Evolutionary conservation across 1,140 invertebrate genomes (phyloP).

Genomic region (Riptortus pedestris): DNA sequence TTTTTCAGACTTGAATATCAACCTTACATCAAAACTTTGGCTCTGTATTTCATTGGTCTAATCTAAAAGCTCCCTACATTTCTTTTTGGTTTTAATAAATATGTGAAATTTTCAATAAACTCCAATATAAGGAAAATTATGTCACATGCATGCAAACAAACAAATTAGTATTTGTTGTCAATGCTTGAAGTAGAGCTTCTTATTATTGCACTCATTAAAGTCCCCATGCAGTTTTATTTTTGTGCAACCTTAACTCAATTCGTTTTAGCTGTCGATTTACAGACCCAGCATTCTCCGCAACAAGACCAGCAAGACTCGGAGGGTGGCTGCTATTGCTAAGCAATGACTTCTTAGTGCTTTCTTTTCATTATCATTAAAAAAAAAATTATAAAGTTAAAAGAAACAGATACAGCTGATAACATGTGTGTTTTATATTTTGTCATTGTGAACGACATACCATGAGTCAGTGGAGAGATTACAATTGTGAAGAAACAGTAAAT

Average conservation of each 20-base stretch:
- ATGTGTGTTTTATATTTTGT: constrained; percentile 7
- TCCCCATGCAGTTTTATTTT: too few relatives aligned
- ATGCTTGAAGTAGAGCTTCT: too few relatives aligned
- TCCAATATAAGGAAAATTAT: too few relatives aligned
- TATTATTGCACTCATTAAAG: too few relatives aligned
- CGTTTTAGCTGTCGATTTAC: constrained; percentile 59
- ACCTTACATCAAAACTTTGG: too few relatives aligned
- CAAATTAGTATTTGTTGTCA: too few relatives aligned
- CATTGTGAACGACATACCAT: neutral
- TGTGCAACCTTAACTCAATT: constrained; percentile 37
- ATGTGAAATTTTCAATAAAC: too few relatives aligned
- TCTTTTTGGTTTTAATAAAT: too few relatives aligned
- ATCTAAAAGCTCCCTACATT: too few relatives aligned
- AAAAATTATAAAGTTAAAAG: neutral
- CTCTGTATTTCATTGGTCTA: too few relatives aligned
- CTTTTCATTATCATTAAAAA: neutral
- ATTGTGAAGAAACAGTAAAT: neutral
- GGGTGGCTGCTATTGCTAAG: constrained; percentile 67
- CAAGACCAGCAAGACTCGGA: constrained; percentile 61
- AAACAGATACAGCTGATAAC: constrained; percentile 4
- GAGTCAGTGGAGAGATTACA: neutral
- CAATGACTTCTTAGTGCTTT: constrained; percentile 11
- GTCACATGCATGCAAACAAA: too few relatives aligned
- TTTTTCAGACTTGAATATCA: too few relatives aligned
- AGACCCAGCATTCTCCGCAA: constrained; percentile 62